Conservation (phyloP, 2,888 invertebrate genomes). For the Aphelenchoides bicaudatus region DNA sequence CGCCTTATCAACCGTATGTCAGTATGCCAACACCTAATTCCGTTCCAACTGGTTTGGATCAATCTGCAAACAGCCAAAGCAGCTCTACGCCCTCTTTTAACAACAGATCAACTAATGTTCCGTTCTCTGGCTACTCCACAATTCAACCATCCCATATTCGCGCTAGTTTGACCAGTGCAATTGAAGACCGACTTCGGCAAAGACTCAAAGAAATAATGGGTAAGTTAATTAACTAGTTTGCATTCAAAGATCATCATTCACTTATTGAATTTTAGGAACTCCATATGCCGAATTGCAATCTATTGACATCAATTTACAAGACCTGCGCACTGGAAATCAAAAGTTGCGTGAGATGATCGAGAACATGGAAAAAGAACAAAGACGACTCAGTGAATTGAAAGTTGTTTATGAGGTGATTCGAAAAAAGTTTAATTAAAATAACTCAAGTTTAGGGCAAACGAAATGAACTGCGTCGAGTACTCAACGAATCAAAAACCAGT, state of each 20-base stretch:
- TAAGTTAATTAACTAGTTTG: slow-evolving; percentile 66
- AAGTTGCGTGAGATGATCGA: slow-evolving; percentile 47
- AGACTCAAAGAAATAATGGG: slow-evolving; percentile 83
- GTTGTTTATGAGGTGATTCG: slow-evolving; percentile 9
- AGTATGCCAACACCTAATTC: slow-evolving; percentile 35
- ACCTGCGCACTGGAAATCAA: slow-evolving; percentile 68
- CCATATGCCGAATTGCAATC: slow-evolving; percentile 78
- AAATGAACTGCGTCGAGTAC: slow-evolving; percentile 5
- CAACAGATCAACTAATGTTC: slow-evolving; percentile 28
- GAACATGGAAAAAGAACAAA: slow-evolving; percentile 46
- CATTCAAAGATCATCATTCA: neutral
- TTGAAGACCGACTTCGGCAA: slow-evolving; percentile 85
- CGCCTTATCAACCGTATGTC: slow-evolving; percentile 61
- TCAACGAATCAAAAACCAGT: slow-evolving; percentile 10
- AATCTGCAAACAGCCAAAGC: slow-evolving; percentile 21
- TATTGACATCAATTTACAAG: slow-evolving; percentile 78
- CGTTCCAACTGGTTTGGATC: slow-evolving; percentile 20
- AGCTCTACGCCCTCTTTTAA: slow-evolving; percentile 66
- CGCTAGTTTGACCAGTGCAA: slow-evolving; percentile 85
- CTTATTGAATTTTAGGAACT: slow-evolving; percentile 43
- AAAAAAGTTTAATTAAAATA: too few species aligned
- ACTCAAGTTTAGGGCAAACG: slow-evolving; percentile 2
- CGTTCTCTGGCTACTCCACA: slow-evolving; percentile 67
- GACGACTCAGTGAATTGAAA: slow-evolving; percentile 38
- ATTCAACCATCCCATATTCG: slow-evolving; percentile 91